These are phyloP conservation scores for Epizoanthus stellaris DNA, from an alignment of 92 coral and sea anemone genomes.

Conservation along the genomic window DNA sequence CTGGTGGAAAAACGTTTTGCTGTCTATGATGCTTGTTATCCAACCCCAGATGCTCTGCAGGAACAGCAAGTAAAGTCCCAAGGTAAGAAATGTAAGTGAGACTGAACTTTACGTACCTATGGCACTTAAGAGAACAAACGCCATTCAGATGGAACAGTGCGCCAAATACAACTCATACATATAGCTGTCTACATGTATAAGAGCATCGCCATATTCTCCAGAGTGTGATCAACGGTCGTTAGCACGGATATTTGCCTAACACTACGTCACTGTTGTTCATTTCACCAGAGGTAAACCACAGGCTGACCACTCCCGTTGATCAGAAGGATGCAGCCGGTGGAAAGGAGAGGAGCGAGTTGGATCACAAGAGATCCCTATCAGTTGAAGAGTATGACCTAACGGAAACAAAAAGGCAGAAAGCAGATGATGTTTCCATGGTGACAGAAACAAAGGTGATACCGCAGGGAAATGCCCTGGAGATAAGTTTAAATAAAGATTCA, in stretches of 20 bases:
- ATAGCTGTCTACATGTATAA: too few relatives aligned
- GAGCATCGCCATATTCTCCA: too few relatives aligned
- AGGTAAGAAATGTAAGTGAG: conserved; percentile 51
- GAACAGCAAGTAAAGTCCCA: not conserved
- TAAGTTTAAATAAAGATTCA: not conserved
- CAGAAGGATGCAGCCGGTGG: not conserved
- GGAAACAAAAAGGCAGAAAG: conserved; percentile 5
- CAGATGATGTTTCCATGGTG: not conserved
- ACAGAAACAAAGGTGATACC: not conserved
- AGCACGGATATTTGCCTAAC: too few relatives aligned
- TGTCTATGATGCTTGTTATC: conserved; percentile 49
- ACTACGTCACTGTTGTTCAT: not conserved
- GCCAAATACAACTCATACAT: too few relatives aligned
- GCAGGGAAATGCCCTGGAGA: not conserved
- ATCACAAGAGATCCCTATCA: conserved; percentile 23
- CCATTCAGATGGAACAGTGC: too few relatives aligned
- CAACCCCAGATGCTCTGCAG: conserved; percentile 38
- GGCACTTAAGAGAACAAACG: too few relatives aligned
- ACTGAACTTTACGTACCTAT: too few relatives aligned
- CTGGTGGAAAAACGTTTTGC: conserved; percentile 77
- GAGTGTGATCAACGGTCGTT: too few relatives aligned
- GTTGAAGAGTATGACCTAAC: conserved; percentile 28
- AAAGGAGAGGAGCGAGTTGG: not conserved
- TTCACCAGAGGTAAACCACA: conserved; percentile 13
- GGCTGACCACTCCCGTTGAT: not conserved